Percentiles rank a stretch among this genome's conserved stretches.
Conservation (phyloP, 2,888 invertebrate species). For the Andrena fulva region DNA sequence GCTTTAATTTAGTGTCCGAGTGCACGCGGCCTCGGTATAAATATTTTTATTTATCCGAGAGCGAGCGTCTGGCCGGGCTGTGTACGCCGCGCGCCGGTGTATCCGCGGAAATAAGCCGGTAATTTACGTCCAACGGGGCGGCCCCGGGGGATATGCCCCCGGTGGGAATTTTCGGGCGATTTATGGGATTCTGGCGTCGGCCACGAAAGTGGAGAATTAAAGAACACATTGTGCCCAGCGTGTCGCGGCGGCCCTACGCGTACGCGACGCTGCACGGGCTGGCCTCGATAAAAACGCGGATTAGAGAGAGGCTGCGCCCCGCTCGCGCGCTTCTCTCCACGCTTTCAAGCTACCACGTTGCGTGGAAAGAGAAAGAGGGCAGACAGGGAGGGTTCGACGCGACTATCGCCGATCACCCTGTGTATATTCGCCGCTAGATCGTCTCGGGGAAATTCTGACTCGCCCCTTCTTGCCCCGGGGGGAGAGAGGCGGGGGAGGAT, state of each 20-base stretch:
- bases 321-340: conserved; percentile 9
- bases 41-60: conserved; percentile 81
- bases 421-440: neutral
- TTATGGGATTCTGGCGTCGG: conserved; percentile 77
- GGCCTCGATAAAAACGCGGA: conserved; percentile 76
- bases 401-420: conserved; percentile 7
- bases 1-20: conserved; percentile 80
- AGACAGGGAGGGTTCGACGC: neutral
- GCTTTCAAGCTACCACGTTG: neutral
- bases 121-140: conserved; percentile 78
- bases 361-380: neutral
- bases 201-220: conserved; percentile 77
- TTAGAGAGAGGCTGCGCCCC: conserved; percentile 53
- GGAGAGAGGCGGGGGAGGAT: no score
- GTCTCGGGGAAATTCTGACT: neutral
- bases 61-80: conserved; percentile 57
- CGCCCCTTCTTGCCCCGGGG: neutral
- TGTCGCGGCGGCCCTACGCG: conserved; percentile 43
- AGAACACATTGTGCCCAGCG: conserved; percentile 74
- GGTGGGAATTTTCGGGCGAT: conserved; percentile 79
- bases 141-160: conserved; percentile 61
- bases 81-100: conserved; percentile 30
- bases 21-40: conserved; percentile 79
- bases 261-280: conserved; percentile 12
- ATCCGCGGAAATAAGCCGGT: conserved; percentile 79